Percentiles rank a stretch among this genome's conserved stretches.
Evolutionary conservation across 2,113 vertebrate species (phyloP).

Genomic region (Coryphaenoides rupestris): DNA sequence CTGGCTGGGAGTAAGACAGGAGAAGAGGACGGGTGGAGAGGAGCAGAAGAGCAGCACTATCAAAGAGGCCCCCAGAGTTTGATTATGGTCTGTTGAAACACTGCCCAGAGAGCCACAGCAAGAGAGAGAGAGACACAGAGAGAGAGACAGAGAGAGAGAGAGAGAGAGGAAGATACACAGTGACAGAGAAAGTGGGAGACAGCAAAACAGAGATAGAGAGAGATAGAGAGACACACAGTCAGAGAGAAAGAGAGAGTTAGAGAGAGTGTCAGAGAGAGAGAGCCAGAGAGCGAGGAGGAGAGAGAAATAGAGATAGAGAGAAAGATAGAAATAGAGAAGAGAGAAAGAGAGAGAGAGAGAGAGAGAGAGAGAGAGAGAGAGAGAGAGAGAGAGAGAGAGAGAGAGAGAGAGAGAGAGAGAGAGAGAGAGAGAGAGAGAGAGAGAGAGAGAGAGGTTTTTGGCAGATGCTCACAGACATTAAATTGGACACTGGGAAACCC

Average conservation of each 20-base stretch:
- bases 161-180: background rate
- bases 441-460: conserved; percentile 9
- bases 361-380: too few relatives aligned
- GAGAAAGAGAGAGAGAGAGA: conserved; percentile 8
- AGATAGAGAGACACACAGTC: too few relatives aligned
- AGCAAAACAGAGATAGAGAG: too few relatives aligned
- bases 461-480: conserved; percentile 31
- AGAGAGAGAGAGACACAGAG: conserved; percentile 25
- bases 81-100: background rate
- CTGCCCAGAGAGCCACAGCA: background rate
- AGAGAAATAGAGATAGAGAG: too few relatives aligned
- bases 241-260: too few relatives aligned
- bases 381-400: too few relatives aligned
- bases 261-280: too few relatives aligned
- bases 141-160: conserved; percentile 44
- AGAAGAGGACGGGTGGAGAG: conserved; percentile 11
- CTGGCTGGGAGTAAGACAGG: too few relatives aligned
- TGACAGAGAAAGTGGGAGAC: too few relatives aligned
- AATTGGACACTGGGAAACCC: conserved; percentile 11
- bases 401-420: conserved; percentile 4
- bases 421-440: conserved; percentile 1
- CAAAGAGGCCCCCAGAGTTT: background rate
- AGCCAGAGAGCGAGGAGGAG: too few relatives aligned
- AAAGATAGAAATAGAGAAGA: conserved; percentile 1
- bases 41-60: background rate